phyloP scores from a whole-genome alignment of 2,888 invertebrate genomes.

The Resseliella maxima region DNA sequence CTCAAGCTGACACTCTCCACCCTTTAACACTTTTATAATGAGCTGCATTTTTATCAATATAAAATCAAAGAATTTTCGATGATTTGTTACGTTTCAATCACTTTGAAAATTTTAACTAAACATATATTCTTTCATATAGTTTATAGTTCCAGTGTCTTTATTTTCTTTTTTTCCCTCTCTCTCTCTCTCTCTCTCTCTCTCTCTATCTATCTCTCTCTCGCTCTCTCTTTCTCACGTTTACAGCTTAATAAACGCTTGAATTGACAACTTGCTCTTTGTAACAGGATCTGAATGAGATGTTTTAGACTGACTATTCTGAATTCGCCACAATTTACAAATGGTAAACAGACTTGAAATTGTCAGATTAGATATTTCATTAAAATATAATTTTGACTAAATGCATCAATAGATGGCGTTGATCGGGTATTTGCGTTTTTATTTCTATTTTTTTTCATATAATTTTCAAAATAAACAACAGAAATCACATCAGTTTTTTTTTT shows the following conservation, averaged over 20 bases:
- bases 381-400: not conserved
- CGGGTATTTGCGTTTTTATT: not conserved
- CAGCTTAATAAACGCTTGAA: too few relatives aligned
- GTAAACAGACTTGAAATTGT: not conserved
- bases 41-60: not conserved
- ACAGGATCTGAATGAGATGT: not conserved
- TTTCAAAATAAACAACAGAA: too few relatives aligned
- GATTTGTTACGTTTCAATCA: too few relatives aligned
- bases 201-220: too few relatives aligned
- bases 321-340: slow-evolving; percentile 6
- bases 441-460: too few relatives aligned
- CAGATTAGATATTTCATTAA: not conserved
- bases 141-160: not conserved
- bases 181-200: too few relatives aligned
- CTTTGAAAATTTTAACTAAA: not conserved
- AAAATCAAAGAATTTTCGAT: too few relatives aligned
- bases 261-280: not conserved
- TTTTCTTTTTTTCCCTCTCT: not conserved
- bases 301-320: not conserved
- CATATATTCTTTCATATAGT: not conserved
- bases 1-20: slow-evolving; percentile 46
- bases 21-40: slow-evolving; percentile 9
- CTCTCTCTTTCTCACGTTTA: too few relatives aligned
- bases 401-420: not conserved
- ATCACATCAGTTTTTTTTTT: not conserved